Evolutionary conservation across 2,113 vertebrate genomes (phyloP).

Genomic region (Glaucidium brasilianum): DNA sequence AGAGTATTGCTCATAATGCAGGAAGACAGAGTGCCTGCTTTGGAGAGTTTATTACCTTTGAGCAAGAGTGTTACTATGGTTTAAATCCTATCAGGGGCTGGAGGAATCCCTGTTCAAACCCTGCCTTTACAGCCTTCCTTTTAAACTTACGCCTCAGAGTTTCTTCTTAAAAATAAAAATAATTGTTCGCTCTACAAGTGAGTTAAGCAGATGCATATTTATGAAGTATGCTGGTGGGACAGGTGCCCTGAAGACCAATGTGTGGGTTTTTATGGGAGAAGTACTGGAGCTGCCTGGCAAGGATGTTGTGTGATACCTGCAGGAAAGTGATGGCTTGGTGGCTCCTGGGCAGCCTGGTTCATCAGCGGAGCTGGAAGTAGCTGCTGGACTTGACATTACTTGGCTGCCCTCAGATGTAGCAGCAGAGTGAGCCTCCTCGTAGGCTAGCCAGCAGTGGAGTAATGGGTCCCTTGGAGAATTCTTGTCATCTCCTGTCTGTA

Average conservation of each 20-base stretch:
- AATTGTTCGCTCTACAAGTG: neutral
- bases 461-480: conserved; percentile 24
- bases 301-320: neutral
- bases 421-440: neutral
- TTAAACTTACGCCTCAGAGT: neutral
- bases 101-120: neutral
- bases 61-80: neutral
- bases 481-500: neutral
- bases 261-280: neutral
- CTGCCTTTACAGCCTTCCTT: neutral
- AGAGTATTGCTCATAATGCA: neutral
- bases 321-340: neutral
- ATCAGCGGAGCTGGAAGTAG: neutral
- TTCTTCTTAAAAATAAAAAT: neutral
- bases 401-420: neutral
- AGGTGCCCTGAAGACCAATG: neutral
- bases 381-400: neutral
- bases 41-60: neutral
- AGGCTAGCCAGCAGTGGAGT: neutral
- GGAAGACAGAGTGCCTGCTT: neutral
- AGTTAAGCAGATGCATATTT: neutral
- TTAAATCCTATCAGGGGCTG: neutral
- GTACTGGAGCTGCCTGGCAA: neutral
- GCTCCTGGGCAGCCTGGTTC: neutral
- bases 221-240: neutral